Percentiles rank a stretch among this genome's conserved stretches.
Evolutionary conservation across 35 echinoderm and acorn worm species (phyloP).

Genomic region (Ophiothrix spiculata): DNA sequence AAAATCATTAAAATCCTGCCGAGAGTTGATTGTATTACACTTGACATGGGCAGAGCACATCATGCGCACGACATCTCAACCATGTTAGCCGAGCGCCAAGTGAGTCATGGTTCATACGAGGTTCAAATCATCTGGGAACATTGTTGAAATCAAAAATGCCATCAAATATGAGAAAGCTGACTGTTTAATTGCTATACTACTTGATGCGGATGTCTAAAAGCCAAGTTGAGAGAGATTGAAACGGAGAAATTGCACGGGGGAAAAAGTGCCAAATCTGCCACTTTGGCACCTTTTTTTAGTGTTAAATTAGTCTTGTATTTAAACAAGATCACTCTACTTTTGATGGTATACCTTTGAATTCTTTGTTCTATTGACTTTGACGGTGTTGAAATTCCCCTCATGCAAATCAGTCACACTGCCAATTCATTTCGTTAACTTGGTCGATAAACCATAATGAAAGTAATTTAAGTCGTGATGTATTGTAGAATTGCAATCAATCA

Average conservation of each 20-base stretch:
- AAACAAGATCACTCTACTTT: background rate
- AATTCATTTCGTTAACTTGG: background rate
- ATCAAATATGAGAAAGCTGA: background rate
- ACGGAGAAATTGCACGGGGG: background rate
- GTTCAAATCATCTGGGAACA: background rate
- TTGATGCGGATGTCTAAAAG: background rate
- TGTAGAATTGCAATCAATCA: no score
- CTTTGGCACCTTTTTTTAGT: background rate
- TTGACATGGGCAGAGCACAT: background rate
- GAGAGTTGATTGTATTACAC: background rate
- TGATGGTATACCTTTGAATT: background rate
- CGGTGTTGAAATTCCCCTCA: no score
- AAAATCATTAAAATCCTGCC: slow-evolving; percentile 1
- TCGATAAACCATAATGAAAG: no score
- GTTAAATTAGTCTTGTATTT: background rate
- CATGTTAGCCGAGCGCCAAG: background rate
- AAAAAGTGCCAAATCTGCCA: background rate
- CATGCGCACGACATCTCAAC: background rate
- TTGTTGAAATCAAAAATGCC: background rate
- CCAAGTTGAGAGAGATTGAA: background rate
- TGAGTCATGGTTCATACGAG: background rate
- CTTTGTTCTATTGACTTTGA: background rate
- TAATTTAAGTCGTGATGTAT: no score
- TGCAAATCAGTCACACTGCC: background rate
- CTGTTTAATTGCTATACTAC: background rate